A percentile compares a stretch with the other conserved stretches of the same genome.
phyloP scores from a whole-genome alignment of 2,797 vertebrate species.

The Lycodopsis pacificus region DNA sequence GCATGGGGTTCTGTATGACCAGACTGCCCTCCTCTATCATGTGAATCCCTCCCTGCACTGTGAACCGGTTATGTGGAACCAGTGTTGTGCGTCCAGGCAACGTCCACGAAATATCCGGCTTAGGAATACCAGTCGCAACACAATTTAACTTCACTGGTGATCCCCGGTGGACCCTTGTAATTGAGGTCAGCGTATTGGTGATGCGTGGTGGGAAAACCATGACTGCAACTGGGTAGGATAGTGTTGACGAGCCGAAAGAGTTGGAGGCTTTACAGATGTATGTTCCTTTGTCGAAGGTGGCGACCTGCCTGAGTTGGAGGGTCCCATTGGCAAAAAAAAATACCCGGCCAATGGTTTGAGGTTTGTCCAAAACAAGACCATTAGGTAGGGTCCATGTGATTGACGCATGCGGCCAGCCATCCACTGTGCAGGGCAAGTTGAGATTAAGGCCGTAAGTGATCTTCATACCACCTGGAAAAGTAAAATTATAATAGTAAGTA shows the following conservation, averaged over 20 bases:
- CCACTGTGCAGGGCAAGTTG: conserved; percentile 81
- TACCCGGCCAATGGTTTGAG: conserved; percentile 78
- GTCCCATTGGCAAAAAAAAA: conserved; percentile 81
- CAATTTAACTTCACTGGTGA: conserved; percentile 80
- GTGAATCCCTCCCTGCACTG: conserved; percentile 80
- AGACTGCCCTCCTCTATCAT: conserved; percentile 85
- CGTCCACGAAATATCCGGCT: conserved; percentile 88
- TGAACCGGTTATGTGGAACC: conserved; percentile 80
- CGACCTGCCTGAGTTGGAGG: conserved; percentile 79
- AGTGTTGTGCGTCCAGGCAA: conserved; percentile 86
- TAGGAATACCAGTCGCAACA: conserved; percentile 80
- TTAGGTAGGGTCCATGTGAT: conserved; percentile 86
- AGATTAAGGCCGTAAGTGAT: conserved; percentile 82
- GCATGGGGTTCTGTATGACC: conserved; percentile 82
- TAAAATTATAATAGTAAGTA: not conserved
- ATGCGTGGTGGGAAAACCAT: conserved; percentile 85
- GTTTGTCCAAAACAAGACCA: conserved; percentile 81
- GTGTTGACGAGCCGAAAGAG: conserved; percentile 79
- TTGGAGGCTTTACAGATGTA: conserved; percentile 86
- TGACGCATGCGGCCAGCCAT: conserved; percentile 83
- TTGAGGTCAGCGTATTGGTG: conserved; percentile 75
- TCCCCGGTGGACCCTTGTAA: conserved; percentile 79
- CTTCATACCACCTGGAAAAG: conserved; percentile 76
- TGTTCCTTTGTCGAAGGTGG: conserved; percentile 84
- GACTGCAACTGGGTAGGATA: conserved; percentile 83